Base-by-base conservation (phyloP, 2,113 vertebrate species). In the Mesitornis unicolor region DNA sequence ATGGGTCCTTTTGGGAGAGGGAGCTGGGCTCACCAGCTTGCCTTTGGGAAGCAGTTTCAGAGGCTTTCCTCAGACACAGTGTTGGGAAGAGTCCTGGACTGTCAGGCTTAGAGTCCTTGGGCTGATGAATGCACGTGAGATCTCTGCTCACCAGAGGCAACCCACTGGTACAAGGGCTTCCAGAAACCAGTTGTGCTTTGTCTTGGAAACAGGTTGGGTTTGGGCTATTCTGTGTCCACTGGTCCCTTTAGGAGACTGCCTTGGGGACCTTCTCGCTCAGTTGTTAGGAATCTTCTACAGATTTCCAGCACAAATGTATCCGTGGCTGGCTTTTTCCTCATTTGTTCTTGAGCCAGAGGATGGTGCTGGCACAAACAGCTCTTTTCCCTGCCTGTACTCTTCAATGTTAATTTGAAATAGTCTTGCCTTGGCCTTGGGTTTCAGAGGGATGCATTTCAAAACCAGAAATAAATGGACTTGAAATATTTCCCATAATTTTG, bases 391-490 rank as follows among this genome's bases (percentile, higher is more conserved):
- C 76, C 68, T 69, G 48, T 75, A 43, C 88, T 96, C 88, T 74
- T 95, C 48, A 0, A 33, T 45, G 89, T 82, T 90, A 73, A 77
- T 94, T 90, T 86, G 76, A 88, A 96, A 90, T 93, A 87, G 85
- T 57, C 57, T 89, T 64, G 94, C 84, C 87, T 76, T 95, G 93
- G 93, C 95, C 60, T 76, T 95, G 73, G 25, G 51, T 88, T 95
- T 92, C 77, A 84, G 96, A 95, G 86, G 84, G 93, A 93, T 93
- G 76, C 22, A 2, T 95, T 95, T 96, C 80, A 93, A 97, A 97
- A 92, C 68, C 86, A 96, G 96, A 94, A 93, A 93, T 87, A 90
- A 94, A 90, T 36, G 64, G 45, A 14, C 73, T 96, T 92, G 85
- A 96, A 96, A 87, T 92, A 75, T 61, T 90, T 92, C 71, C 43